Conservation (phyloP, 2,888 invertebrate species). For the Pristionchus maxplancki region DNA sequence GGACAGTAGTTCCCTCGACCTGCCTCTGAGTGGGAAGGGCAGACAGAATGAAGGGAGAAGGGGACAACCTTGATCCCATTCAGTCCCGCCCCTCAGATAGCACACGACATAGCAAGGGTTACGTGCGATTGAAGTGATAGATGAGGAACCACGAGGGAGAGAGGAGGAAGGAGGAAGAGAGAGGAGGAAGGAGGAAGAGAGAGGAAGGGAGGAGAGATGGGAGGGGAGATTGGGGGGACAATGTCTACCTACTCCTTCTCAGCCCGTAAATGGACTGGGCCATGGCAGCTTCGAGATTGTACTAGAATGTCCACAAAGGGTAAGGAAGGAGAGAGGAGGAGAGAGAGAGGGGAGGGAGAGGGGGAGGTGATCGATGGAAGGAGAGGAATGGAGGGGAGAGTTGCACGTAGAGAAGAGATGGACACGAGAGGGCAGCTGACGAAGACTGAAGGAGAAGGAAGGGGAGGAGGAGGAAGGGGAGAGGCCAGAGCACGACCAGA, state of each 20-base stretch:
- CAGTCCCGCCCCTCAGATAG: too few species aligned
- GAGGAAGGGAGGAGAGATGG: constrained; percentile 21
- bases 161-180: constrained; percentile 22
- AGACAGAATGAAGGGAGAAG: not conserved
- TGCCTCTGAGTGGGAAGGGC: not conserved
- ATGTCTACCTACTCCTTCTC: not conserved
- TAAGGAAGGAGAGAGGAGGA: not conserved
- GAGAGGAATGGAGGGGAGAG: not conserved
- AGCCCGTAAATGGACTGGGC: not conserved
- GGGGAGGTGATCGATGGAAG: not conserved
- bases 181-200: not conserved
- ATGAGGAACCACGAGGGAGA: not conserved
- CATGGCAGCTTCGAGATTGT: not conserved
- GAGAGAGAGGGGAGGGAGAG: not conserved
- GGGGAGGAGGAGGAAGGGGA: not conserved
- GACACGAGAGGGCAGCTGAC: constrained; percentile 40
- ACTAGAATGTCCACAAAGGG: constrained; percentile 4
- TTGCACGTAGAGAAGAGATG: constrained; percentile 34
- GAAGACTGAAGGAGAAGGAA: constrained; percentile 5
- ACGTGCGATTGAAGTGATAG: not conserved
- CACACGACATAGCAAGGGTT: not conserved
- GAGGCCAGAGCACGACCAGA: not conserved
- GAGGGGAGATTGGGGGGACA: not conserved
- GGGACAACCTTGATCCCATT: constrained; percentile 2
- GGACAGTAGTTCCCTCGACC: not conserved